Conservation (phyloP, 2,113 vertebrate species). For the Opisthocomus hoazin region DNA sequence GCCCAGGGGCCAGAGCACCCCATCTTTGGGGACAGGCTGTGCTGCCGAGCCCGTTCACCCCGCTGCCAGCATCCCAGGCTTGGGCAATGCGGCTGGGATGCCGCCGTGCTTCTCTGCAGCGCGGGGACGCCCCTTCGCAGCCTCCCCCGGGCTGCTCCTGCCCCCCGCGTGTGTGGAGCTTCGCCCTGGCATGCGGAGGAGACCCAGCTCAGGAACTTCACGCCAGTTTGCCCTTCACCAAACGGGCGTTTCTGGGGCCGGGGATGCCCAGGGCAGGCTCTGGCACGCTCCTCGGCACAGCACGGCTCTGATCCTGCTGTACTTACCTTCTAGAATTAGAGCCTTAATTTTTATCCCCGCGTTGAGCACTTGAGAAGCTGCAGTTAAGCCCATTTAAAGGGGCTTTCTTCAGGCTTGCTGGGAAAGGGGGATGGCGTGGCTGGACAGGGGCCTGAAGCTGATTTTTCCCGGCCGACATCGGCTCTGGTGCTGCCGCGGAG, state of each 20-base stretch:
- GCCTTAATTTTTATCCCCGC: slow-evolving; percentile 56
- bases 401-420: slow-evolving; percentile 25
- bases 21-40: not conserved
- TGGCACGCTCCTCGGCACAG: fast-evolving
- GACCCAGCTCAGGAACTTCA: not conserved
- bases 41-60: fast-evolving
- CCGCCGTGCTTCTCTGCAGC: fast-evolving
- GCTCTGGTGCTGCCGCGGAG: fast-evolving
- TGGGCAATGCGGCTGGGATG: fast-evolving
- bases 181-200: fast-evolving
- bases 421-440: not conserved
- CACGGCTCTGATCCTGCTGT: slow-evolving; percentile 23
- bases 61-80: not conserved
- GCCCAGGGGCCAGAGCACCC: not conserved
- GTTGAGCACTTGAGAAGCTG: slow-evolving; percentile 60
- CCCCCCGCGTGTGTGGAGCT: not conserved
- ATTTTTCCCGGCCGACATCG: not conserved
- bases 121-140: fast-evolving
- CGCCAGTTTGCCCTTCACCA: fast-evolving
- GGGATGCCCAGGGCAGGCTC: not conserved
- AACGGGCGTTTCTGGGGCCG: fast-evolving
- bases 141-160: not conserved
- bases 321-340: slow-evolving; percentile 69
- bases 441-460: slow-evolving; percentile 2
- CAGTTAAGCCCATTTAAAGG: slow-evolving; percentile 48